Conservation (phyloP, 2,888 invertebrate genomes). For the Metalampra italica region DNA sequence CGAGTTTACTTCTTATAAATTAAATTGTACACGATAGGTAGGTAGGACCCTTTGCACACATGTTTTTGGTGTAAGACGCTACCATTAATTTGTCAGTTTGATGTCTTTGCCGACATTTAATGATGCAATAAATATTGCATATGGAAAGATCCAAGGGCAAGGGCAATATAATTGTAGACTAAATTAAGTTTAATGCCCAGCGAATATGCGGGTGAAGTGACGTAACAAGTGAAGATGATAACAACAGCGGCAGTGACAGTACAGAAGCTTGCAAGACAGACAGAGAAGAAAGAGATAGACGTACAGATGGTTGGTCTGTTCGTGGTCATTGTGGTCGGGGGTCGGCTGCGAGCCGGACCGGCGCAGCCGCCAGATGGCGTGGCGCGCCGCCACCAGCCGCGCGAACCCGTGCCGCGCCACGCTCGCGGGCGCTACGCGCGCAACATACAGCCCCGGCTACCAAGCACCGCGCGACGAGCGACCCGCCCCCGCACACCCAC, state of each 20-base stretch:
- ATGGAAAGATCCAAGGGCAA: no score
- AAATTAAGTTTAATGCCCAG: no score
- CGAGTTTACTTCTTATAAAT: no score
- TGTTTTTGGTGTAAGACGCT: no score
- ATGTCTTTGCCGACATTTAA: no score
- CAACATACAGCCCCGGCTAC: slow-evolving; percentile 56
- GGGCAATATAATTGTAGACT: no score
- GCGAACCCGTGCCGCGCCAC: slow-evolving; percentile 85
- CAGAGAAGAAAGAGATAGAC: slow-evolving; percentile 52
- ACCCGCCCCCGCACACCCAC: slow-evolving; percentile 28
- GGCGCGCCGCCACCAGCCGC: slow-evolving; percentile 84
- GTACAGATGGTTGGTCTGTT: slow-evolving; percentile 77
- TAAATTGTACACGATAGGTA: no score
- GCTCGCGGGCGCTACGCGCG: slow-evolving; percentile 64
- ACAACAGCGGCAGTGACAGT: slow-evolving; percentile 5
- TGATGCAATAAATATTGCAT: no score
- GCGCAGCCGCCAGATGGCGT: slow-evolving; percentile 84
- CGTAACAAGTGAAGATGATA: no score
- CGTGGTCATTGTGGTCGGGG: slow-evolving; percentile 72
- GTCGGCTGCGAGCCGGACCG: slow-evolving; percentile 75
- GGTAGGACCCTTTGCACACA: no score
- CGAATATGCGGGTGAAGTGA: no score
- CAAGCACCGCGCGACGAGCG: slow-evolving; percentile 42
- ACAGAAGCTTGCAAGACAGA: slow-evolving; percentile 33
- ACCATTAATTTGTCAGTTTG: no score